phyloP scores from a whole-genome alignment of 1,140 invertebrate genomes.

The Drosophila willistoni region DNA sequence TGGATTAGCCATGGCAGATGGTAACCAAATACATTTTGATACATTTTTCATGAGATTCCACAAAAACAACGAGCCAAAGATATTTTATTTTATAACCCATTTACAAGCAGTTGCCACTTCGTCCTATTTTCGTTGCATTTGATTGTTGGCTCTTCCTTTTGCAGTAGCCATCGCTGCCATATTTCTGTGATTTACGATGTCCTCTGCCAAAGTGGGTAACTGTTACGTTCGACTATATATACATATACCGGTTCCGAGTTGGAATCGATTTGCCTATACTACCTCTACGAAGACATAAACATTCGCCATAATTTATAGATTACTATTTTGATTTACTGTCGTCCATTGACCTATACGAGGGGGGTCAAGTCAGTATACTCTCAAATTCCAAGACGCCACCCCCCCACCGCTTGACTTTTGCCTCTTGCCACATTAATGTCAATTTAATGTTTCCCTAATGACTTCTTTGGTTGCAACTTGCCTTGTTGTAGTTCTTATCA shows the following conservation, averaged over 20 bases:
- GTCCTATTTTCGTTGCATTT: neutral
- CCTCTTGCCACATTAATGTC: slow-evolving; percentile 69
- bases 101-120: slow-evolving; percentile 26
- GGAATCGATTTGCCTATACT: slow-evolving; percentile 59
- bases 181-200: slow-evolving; percentile 65
- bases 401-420: neutral
- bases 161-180: slow-evolving; percentile 24
- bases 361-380: slow-evolving; percentile 17
- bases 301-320: slow-evolving; percentile 62
- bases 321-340: slow-evolving; percentile 65
- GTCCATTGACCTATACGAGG: slow-evolving; percentile 44
- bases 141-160: neutral
- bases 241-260: slow-evolving; percentile 60
- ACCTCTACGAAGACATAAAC: neutral
- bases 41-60: slow-evolving; percentile 4
- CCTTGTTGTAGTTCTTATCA: slow-evolving; percentile 63
- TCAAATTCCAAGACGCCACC: neutral
- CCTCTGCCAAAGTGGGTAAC: slow-evolving; percentile 69
- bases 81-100: no score
- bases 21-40: neutral
- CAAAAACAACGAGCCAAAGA: no score
- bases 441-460: slow-evolving; percentile 82
- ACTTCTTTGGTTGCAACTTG: slow-evolving; percentile 76
- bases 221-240: slow-evolving; percentile 43
- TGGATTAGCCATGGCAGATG: slow-evolving; percentile 8